Base-by-base conservation (phyloP, 2,113 vertebrate genomes). In the Parotia lawesii region DNA sequence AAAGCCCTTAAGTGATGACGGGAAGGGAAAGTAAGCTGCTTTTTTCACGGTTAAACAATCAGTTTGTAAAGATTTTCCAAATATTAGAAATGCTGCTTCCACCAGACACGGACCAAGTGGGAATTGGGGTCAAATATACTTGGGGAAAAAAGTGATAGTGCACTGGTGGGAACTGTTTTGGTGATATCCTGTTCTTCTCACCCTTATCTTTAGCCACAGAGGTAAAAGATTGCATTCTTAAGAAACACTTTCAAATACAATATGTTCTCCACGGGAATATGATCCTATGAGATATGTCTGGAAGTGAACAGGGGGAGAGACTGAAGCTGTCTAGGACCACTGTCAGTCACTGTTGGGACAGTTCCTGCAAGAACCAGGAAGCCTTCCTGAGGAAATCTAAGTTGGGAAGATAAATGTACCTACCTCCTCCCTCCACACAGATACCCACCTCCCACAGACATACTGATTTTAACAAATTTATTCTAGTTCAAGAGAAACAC, bases 101-200 rank as follows among this genome's bases (percentile, higher is more conserved):
- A 38, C 19, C 31, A 57, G 13, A 23, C 6, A 15, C 16, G 2
- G 9, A 65, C 2, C 0, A 4, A 70, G 13, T 37, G 4, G 8
- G 16, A 87, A 47, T 1, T 0, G 3, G 22, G 38, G 35, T 24
- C 12, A 77, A 70, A 81, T n/a, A 38, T 6, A 25, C 13, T 69
- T 77, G 6, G 12, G 29, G 37, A 24, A 76, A 84, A 78, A 76
- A 48, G 1, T 0, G 4, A 20, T 19, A n/a, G 6, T 12, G 19
- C 29, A 70, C 35, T n/a, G 65, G 24, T 60, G 24, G 42, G 29
- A 86, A 15, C 5, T 66, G 27, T 12, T 21, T 53, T 25, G 9
- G 16, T 65, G 48, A 27, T 37, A 5, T 5, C 12, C 3, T 13
- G 3, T 22, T 69, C 25, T 66, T 58, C 1, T 11, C 11, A 35